phyloP scores from a whole-genome alignment of 2,888 invertebrate genomes.

The Beris chalybata region DNA sequence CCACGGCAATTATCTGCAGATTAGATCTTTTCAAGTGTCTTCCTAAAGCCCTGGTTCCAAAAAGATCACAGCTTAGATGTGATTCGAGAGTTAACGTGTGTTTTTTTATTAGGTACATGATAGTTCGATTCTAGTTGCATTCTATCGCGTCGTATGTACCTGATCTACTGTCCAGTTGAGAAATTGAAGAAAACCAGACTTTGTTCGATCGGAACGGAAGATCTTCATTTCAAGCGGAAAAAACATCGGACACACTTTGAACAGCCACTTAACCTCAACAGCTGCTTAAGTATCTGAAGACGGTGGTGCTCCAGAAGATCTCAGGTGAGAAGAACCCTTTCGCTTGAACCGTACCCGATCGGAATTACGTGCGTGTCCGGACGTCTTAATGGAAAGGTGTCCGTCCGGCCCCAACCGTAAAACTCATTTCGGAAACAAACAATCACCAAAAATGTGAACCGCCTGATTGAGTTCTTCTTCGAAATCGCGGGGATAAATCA shows the following conservation, averaged over 20 bases:
- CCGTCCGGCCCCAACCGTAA: neutral
- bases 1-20: too few species aligned
- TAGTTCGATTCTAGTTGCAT: too few species aligned
- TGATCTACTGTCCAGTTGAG: too few species aligned
- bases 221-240: slow-evolving; percentile 18
- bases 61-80: too few species aligned
- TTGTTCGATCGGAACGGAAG: slow-evolving; percentile 20
- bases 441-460: too few species aligned
- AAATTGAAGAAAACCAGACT: too few species aligned
- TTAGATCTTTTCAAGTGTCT: too few species aligned
- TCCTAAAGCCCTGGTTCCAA: too few species aligned
- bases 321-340: slow-evolving; percentile 19
- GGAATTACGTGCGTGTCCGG: slow-evolving; percentile 21
- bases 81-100: too few species aligned
- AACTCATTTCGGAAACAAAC: slow-evolving; percentile 5
- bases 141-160: too few species aligned
- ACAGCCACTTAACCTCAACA: slow-evolving; percentile 35
- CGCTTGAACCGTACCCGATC: slow-evolving; percentile 10
- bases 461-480: too few species aligned
- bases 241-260: slow-evolving; percentile 33
- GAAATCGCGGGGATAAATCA: slow-evolving; percentile 14
- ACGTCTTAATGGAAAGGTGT: slow-evolving; percentile 35
- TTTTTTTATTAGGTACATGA: too few species aligned
- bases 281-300: slow-evolving; percentile 30
- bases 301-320: neutral